Percentiles rank a stretch among this genome's conserved stretches.
These are phyloP conservation scores for Pristionchus entomophagus DNA, from an alignment of 2,888 invertebrate species.

Conservation along the genomic window DNA sequence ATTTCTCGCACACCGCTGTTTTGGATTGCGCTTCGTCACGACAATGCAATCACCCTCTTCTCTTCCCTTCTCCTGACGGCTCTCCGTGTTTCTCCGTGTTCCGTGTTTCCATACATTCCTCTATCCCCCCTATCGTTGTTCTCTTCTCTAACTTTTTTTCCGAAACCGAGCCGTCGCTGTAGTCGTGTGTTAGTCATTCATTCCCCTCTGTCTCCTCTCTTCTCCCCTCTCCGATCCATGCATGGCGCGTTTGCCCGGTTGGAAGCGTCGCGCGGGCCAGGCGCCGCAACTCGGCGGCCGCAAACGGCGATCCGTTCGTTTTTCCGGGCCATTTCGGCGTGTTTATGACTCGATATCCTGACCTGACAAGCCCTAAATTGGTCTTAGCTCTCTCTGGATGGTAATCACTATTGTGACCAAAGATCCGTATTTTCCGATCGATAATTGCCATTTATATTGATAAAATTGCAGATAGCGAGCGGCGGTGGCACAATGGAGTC, in stretches of 20 bases:
- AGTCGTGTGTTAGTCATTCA: slow-evolving; percentile 11
- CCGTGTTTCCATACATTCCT: background rate
- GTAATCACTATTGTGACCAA: too few species aligned
- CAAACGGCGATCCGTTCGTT: slow-evolving; percentile 25
- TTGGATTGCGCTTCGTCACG: background rate
- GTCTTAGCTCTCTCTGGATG: too few species aligned
- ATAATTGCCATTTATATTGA: background rate
- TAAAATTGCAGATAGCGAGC: slow-evolving; percentile 43
- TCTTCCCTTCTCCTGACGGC: background rate
- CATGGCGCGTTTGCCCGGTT: slow-evolving; percentile 34
- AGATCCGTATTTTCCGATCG: too few species aligned
- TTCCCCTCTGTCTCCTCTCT: background rate
- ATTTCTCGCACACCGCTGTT: background rate
- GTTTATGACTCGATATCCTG: too few species aligned
- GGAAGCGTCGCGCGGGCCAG: background rate
- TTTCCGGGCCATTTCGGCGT: background rate
- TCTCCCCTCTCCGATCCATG: background rate
- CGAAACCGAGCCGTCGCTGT: background rate
- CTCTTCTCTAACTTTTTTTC: slow-evolving; percentile 36
- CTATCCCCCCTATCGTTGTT: background rate
- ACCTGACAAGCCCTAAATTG: too few species aligned
- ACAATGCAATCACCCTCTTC: background rate
- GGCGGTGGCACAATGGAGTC: slow-evolving; percentile 42
- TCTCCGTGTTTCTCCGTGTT: slow-evolving; percentile 10
- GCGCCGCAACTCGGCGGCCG: background rate